These are phyloP conservation scores for Cephalopholis sonnerati DNA, from an alignment of 2,113 vertebrate genomes.

Conservation along the genomic window DNA sequence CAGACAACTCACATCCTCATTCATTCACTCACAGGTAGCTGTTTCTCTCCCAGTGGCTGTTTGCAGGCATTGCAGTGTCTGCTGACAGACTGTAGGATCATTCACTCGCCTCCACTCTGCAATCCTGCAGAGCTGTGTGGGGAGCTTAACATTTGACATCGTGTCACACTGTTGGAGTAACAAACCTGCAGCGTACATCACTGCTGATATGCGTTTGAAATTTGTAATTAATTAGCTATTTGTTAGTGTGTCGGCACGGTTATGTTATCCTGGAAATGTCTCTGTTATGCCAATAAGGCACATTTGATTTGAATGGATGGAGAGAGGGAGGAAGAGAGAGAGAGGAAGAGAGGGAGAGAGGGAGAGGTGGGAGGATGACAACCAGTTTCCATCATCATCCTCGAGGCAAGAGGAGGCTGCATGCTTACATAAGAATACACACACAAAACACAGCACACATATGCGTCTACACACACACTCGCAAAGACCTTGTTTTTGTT, in stretches of 20 bases:
- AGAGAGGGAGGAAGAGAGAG: constrained; percentile 34
- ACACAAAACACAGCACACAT: constrained; percentile 5
- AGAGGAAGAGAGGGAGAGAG: neutral
- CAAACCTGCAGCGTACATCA: neutral
- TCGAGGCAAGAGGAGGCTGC: constrained; percentile 72
- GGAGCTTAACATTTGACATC: constrained; percentile 25
- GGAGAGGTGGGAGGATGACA: constrained; percentile 77
- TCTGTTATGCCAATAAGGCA: constrained; percentile 30
- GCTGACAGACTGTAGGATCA: neutral
- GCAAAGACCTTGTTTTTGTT: constrained; percentile 34
- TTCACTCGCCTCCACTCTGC: constrained; percentile 14
- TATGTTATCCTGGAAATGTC: constrained; percentile 34
- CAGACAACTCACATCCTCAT: neutral
- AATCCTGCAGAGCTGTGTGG: neutral
- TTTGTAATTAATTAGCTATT: constrained; percentile 47
- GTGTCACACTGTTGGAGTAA: constrained; percentile 4
- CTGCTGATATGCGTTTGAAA: neutral
- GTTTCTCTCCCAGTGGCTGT: neutral
- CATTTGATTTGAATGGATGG: constrained; percentile 65
- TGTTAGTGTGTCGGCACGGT: neutral
- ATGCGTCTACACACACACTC: constrained; percentile 10
- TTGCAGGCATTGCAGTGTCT: neutral
- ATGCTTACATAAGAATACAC: constrained; percentile 72
- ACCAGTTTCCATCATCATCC: constrained; percentile 74
- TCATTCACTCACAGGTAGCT: neutral